A percentile compares a stretch with the other conserved stretches of the same genome.
These are phyloP conservation scores for Collichthys lucidus DNA, from an alignment of 2,113 vertebrate species.

Conservation along the genomic window DNA sequence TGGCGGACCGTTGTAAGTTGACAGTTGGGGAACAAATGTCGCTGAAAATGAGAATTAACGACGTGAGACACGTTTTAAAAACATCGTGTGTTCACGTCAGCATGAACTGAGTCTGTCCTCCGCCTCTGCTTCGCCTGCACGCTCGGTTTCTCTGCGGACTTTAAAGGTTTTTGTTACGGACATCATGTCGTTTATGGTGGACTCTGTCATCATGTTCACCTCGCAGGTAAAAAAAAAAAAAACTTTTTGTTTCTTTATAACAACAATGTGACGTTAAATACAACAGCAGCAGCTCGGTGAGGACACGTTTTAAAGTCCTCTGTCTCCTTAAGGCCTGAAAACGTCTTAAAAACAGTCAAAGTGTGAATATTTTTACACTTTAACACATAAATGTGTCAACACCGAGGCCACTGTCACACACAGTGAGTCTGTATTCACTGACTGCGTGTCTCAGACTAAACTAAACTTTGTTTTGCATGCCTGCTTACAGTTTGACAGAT, in stretches of 20 bases:
- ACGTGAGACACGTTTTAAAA: background rate
- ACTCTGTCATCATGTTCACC: conserved; percentile 95
- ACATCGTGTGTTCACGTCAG: background rate
- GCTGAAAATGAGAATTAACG: conserved; percentile 25
- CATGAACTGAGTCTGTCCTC: conserved; percentile 45
- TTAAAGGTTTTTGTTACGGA: background rate
- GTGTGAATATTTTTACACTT: no score
- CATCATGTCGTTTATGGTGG: conserved; percentile 93
- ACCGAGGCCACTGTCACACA: background rate
- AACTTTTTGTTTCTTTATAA: no score
- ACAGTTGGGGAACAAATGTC: conserved; percentile 43
- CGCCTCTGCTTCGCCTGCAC: background rate
- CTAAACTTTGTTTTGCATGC: no score
- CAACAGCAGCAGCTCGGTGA: no score
- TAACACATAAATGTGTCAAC: background rate
- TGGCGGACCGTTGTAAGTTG: conserved; percentile 11
- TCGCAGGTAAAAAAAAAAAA: conserved; percentile 98
- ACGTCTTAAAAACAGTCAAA: background rate
- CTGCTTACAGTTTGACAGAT: no score
- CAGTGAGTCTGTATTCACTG: background rate
- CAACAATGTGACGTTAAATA: no score
- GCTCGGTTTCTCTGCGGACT: background rate
- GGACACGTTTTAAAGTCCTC: background rate
- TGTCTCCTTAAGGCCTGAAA: background rate
- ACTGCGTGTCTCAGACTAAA: no score